These are phyloP conservation scores for Cephus runcator DNA, from an alignment of 2,888 invertebrate genomes.

Conservation along the genomic window DNA sequence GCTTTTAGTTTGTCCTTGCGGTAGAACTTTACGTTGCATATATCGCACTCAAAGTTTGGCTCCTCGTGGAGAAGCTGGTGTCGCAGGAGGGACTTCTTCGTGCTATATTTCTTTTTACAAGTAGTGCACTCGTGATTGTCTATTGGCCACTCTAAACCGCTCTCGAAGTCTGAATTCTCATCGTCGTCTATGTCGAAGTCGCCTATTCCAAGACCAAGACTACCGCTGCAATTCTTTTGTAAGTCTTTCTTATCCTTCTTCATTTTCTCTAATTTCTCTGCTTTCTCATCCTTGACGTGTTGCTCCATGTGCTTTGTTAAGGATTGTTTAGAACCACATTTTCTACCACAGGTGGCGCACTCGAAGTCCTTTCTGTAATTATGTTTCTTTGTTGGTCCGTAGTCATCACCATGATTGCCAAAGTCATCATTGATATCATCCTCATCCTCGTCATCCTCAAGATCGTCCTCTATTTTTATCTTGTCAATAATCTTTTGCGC, in stretches of 20 bases:
- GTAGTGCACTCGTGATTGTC: conserved; percentile 60
- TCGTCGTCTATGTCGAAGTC: conserved; percentile 45
- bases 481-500: conserved; percentile 62
- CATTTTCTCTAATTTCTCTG: conserved; percentile 19
- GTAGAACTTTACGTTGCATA: conserved; percentile 61
- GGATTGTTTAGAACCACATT: conserved; percentile 54
- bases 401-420: conserved; percentile 17
- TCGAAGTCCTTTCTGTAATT: conserved; percentile 43
- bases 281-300: conserved; percentile 50
- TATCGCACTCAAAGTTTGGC: conserved; percentile 62
- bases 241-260: conserved; percentile 33
- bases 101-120: conserved; percentile 61
- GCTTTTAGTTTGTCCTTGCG: conserved; percentile 62
- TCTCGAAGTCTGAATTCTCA: conserved; percentile 58
- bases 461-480: conserved; percentile 56
- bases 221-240: conserved; percentile 10
- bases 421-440: conserved; percentile 29
- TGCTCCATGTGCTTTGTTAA: conserved; percentile 57
- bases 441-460: conserved; percentile 34
- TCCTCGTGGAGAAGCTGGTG: conserved; percentile 62
- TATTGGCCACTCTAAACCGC: conserved; percentile 60
- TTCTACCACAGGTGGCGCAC: conserved; percentile 55
- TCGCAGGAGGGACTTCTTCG: conserved; percentile 59
- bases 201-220: conserved; percentile 1
- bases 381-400: conserved; percentile 22